Conservation (phyloP, 2,113 vertebrate genomes). For the Neogale vison region DNA sequence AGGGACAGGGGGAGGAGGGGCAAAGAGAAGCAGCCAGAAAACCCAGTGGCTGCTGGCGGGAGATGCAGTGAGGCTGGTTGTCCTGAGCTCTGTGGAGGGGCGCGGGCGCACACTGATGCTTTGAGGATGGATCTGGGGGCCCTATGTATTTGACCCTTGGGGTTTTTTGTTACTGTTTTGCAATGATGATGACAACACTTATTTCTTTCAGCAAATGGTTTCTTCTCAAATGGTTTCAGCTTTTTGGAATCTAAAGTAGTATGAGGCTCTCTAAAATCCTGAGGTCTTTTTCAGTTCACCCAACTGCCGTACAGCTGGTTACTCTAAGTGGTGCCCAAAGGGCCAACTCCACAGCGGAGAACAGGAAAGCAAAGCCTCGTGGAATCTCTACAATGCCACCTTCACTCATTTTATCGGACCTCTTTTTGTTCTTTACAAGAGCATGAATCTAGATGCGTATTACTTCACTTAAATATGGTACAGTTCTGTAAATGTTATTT, state of each 20-base stretch:
- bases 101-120: neutral
- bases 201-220: neutral
- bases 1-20: neutral
- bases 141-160: neutral
- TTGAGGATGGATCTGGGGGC: neutral
- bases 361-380: neutral
- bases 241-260: conserved; percentile 15
- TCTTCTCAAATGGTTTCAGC: neutral
- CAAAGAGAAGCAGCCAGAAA: neutral
- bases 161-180: neutral
- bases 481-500: neutral
- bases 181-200: neutral
- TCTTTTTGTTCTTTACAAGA: conserved; percentile 5
- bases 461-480: neutral
- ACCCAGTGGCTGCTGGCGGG: neutral
- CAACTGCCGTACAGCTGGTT: neutral
- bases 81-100: neutral
- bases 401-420: neutral
- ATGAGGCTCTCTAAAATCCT: neutral
- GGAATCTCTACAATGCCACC: neutral
- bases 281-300: neutral
- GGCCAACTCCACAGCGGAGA: neutral
- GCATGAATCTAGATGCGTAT: neutral
- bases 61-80: neutral
- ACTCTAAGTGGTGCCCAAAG: neutral